Conservation (phyloP, 2,888 invertebrate genomes). For the Vanessa cardui region DNA sequence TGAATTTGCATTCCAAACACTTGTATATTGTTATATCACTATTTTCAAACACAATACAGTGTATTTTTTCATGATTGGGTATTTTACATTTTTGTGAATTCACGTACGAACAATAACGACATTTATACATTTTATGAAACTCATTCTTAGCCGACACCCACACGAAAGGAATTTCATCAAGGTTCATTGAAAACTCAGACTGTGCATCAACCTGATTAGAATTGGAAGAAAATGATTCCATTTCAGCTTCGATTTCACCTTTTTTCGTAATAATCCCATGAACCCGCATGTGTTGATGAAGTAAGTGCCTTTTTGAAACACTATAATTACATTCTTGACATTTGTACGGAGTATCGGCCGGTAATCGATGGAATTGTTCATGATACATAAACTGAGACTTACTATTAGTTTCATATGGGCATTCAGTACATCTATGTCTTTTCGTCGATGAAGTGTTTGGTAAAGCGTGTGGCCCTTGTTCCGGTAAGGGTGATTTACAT, state of each 20-base stretch:
- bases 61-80: slow-evolving; percentile 92
- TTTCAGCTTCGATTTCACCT: slow-evolving; percentile 69
- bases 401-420: slow-evolving; percentile 93
- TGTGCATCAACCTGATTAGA: slow-evolving; percentile 52
- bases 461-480: slow-evolving; percentile 44
- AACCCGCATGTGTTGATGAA: slow-evolving; percentile 92
- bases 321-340: slow-evolving; percentile 92
- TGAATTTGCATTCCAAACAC: slow-evolving; percentile 91
- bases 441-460: slow-evolving; percentile 72
- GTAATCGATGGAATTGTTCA: slow-evolving; percentile 90
- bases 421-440: slow-evolving; percentile 89
- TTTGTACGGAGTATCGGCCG: slow-evolving; percentile 88
- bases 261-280: slow-evolving; percentile 83
- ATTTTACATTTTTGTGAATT: slow-evolving; percentile 91
- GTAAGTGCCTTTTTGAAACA: slow-evolving; percentile 89
- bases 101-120: slow-evolving; percentile 92
- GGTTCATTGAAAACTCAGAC: slow-evolving; percentile 57
- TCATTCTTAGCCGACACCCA: slow-evolving; percentile 89
- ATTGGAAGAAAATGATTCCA: slow-evolving; percentile 58
- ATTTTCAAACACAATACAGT: slow-evolving; percentile 79
- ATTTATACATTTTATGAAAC: slow-evolving; percentile 92
- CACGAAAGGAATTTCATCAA: slow-evolving; percentile 86
- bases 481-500: slow-evolving; percentile 61
- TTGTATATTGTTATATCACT: slow-evolving; percentile 81
- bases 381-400: slow-evolving; percentile 94